Conservation (phyloP, 2,797 vertebrate genomes). For the Bovichtus diacanthus region DNA sequence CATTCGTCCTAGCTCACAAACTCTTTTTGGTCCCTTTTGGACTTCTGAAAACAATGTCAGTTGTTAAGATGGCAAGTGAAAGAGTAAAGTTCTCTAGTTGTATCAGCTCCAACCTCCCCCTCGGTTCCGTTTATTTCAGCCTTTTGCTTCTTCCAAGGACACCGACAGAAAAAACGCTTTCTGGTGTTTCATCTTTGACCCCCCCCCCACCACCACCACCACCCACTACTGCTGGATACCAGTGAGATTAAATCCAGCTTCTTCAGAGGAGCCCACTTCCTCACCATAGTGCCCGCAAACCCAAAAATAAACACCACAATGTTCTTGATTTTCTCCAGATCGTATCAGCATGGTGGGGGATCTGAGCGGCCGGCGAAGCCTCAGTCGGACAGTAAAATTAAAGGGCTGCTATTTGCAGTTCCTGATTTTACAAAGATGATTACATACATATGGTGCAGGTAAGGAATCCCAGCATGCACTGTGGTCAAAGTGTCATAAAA, state of each 20-base stretch:
- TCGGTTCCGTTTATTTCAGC: constrained; percentile 24
- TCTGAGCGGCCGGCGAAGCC: constrained; percentile 24
- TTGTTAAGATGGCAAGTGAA: constrained; percentile 69
- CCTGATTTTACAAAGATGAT: constrained; percentile 3
- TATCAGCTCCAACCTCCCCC: constrained; percentile 4
- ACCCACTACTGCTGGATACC: constrained; percentile 87
- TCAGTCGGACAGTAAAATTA: constrained; percentile 45
- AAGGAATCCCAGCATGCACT: constrained; percentile 15
- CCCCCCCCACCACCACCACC: constrained; percentile 64
- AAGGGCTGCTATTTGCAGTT: constrained; percentile 54
- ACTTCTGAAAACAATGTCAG: constrained; percentile 61
- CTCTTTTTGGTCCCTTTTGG: constrained; percentile 56
- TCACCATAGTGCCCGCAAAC: constrained; percentile 83
- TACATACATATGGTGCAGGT: constrained; percentile 46
- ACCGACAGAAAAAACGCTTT: constrained; percentile 31
- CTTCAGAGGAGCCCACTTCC: constrained; percentile 83
- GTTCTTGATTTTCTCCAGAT: constrained; percentile 53
- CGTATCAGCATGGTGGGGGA: constrained; percentile 45
- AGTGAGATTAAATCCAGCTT: constrained; percentile 87
- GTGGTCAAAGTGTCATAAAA: neutral
- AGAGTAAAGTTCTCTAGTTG: neutral
- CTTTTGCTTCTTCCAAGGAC: constrained; percentile 35
- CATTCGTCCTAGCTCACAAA: constrained; percentile 57
- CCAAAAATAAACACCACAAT: constrained; percentile 65
- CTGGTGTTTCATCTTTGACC: constrained; percentile 39